These are phyloP conservation scores for Hyles euphorbiae DNA, from an alignment of 1,140 invertebrate species.

Conservation along the genomic window DNA sequence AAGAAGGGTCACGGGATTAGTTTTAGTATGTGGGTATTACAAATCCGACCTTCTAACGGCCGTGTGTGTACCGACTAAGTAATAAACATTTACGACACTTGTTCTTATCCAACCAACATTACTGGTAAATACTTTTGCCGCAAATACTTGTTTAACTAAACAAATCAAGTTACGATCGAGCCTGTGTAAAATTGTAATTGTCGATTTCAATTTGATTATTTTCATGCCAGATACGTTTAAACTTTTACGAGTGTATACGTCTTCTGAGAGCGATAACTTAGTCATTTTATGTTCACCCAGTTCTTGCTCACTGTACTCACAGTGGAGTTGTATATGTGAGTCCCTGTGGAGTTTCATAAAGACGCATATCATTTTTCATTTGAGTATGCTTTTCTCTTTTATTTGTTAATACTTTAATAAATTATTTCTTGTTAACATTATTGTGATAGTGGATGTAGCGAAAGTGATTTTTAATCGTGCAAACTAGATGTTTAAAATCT, in stretches of 20 bases:
- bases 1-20: no score
- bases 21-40: no score
- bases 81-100: no score
- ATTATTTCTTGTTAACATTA: conserved; percentile 21
- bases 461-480: no score
- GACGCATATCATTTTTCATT: conserved; percentile 60
- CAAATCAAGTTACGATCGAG: background rate
- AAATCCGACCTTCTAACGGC: no score
- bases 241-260: conserved; percentile 68
- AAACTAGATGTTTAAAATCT: no score
- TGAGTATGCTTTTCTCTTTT: conserved; percentile 44
- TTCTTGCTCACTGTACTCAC: conserved; percentile 51
- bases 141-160: background rate
- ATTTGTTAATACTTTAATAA: background rate
- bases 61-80: no score
- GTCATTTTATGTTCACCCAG: conserved; percentile 70
- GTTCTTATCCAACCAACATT: no score
- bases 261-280: conserved; percentile 71
- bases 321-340: conserved; percentile 53
- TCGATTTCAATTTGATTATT: conserved; percentile 64
- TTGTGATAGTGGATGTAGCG: no score
- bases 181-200: conserved; percentile 10
- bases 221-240: conserved; percentile 60
- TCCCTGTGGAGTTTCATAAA: conserved; percentile 62
- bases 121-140: background rate